phyloP scores from a whole-genome alignment of 2,888 invertebrate genomes.

The Eupeodes luniger region DNA sequence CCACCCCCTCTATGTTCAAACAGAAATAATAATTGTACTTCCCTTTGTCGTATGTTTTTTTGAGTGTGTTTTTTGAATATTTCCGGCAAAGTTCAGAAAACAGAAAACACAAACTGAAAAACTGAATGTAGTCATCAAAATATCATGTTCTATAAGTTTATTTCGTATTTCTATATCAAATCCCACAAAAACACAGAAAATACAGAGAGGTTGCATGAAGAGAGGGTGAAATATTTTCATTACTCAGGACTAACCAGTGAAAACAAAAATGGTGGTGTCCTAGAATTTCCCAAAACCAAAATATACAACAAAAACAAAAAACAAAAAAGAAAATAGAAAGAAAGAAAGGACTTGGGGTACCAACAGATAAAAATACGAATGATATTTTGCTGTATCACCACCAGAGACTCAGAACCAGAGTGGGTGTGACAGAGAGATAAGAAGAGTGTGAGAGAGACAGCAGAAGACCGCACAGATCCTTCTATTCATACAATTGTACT shows the following conservation, averaged over 20 bases:
- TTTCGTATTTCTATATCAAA: background rate
- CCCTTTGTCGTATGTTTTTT: slow-evolving; percentile 20
- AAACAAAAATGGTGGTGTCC: slow-evolving; percentile 48
- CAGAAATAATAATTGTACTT: slow-evolving; percentile 33
- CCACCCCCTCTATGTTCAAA: slow-evolving; percentile 22
- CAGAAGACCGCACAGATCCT: slow-evolving; percentile 3
- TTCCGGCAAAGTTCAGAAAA: slow-evolving; percentile 43
- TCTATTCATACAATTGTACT: slow-evolving; percentile 66
- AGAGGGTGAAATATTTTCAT: slow-evolving; percentile 54
- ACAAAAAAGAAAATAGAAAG: slow-evolving; percentile 1
- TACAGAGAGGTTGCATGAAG: background rate
- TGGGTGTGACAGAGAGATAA: background rate
- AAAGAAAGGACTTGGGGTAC: slow-evolving; percentile 21
- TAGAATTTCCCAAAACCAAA: slow-evolving; percentile 33
- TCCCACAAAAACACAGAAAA: background rate
- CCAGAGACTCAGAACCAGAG: background rate
- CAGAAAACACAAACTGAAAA: slow-evolving; percentile 6
- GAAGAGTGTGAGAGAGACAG: background rate
- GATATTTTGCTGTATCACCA: slow-evolving; percentile 53
- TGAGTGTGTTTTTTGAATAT: background rate
- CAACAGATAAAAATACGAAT: slow-evolving; percentile 51
- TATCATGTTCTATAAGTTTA: background rate
- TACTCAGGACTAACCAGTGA: slow-evolving; percentile 49
- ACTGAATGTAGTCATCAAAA: slow-evolving; percentile 40
- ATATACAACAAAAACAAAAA: slow-evolving; percentile 15